A percentile compares a stretch with the other conserved stretches of the same genome.
Conservation (phyloP, 2,797 vertebrate species). For the Periophthalmus magnuspinnatus region DNA sequence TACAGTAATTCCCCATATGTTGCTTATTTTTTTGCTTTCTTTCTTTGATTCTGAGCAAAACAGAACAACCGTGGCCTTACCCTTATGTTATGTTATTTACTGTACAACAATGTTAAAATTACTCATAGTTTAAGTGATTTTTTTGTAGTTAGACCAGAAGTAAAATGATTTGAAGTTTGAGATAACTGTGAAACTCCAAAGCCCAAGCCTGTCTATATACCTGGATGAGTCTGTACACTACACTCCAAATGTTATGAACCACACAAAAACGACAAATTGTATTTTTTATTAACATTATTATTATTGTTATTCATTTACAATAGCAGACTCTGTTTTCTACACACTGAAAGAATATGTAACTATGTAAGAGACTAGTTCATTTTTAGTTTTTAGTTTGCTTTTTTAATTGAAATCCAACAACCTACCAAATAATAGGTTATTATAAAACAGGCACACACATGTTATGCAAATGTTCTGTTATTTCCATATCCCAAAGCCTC, state of each 20-base stretch:
- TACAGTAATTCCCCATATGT: not conserved
- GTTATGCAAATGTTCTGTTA: not conserved
- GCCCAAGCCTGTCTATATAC: not conserved
- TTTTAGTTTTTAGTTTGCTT: not conserved
- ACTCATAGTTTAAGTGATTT: not conserved
- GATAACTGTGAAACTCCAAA: not conserved
- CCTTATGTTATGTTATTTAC: not conserved
- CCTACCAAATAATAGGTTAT: no score
- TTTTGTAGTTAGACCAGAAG: no score
- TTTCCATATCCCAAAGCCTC: not conserved
- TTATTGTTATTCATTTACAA: no score
- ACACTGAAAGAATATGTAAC: not conserved
- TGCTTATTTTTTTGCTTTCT: not conserved
- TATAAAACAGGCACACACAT: not conserved
- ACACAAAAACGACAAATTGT: not conserved
- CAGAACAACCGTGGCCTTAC: constrained; percentile 1
- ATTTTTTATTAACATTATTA: no score
- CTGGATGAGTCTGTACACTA: not conserved
- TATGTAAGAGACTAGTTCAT: not conserved
- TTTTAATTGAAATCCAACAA: no score
- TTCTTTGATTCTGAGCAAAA: not conserved
- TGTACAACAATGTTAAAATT: not conserved
- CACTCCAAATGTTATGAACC: not conserved
- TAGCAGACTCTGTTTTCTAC: no score
- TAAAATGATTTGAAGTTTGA: not conserved